phyloP scores from a whole-genome alignment of 1,140 invertebrate species.

The Hypsibius dujardini region DNA sequence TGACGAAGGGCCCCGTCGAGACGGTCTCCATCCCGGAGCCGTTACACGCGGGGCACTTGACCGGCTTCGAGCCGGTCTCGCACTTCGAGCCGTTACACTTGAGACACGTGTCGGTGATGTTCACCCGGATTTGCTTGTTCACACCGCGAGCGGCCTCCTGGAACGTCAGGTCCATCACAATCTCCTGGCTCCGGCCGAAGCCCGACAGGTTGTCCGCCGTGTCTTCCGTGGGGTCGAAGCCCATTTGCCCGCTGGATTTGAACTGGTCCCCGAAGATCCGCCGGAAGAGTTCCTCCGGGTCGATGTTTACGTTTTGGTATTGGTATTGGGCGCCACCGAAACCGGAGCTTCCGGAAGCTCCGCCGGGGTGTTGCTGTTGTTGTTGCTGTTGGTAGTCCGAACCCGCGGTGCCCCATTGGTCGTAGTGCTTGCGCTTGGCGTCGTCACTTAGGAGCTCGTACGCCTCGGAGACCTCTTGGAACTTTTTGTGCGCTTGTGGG shows the following conservation, averaged over 20 bases:
- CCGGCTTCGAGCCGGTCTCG: conserved; percentile 69
- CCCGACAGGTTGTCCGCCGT: neutral
- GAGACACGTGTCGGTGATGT: conserved; percentile 75
- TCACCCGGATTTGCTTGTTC: conserved; percentile 78
- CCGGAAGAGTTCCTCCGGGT: conserved; percentile 82
- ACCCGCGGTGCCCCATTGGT: conserved; percentile 65
- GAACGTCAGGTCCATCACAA: conserved; percentile 75
- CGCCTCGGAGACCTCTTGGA: conserved; percentile 92
- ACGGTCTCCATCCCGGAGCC: conserved; percentile 92
- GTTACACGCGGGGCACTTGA: conserved; percentile 74
- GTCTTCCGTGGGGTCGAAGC: neutral
- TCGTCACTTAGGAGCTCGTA: conserved; percentile 91
- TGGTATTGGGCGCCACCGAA: conserved; percentile 40
- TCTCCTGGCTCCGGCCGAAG: conserved; percentile 33
- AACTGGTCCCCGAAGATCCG: conserved; percentile 39
- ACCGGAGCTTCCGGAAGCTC: conserved; percentile 27
- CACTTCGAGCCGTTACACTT: conserved; percentile 66
- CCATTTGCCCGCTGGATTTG: neutral
- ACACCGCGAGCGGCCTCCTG: conserved; percentile 84
- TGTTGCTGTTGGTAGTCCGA: conserved; percentile 26
- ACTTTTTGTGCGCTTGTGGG: conserved; percentile 71
- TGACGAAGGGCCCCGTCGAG: conserved; percentile 77
- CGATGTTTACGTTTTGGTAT: too few relatives aligned
- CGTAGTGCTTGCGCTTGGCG: conserved; percentile 73
- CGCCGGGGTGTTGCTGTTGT: too few relatives aligned